Base-by-base conservation (phyloP, 64 coral and sea anemone species). In the Porites lutea region DNA sequence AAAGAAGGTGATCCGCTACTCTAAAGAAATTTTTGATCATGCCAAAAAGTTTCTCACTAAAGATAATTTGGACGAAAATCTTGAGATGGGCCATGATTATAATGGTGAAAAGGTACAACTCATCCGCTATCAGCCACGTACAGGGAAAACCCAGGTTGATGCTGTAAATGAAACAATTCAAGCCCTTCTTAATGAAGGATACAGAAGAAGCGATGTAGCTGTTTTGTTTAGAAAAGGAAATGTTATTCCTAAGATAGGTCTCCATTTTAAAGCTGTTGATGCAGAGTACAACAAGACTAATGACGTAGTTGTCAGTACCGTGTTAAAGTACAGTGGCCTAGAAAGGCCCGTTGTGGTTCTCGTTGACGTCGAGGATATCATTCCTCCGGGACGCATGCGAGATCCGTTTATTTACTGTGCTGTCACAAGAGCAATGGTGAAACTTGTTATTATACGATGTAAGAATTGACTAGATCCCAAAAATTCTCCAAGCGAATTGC, bases 341-440 rank as follows among this genome's bases (percentile, higher is more conserved):
- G 92, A 93, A 23, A 78, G 92, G 27, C 86, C 85, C 20, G 85
- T 93, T 0, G 76, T 93, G 5, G 55, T 93, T 43, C 53, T 93
- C 9, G 52, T 88, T 62, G 48, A 93, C 13, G 2, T 72, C 37
- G 14, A 53, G 6, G 47, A 12, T 23, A 0, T 19, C 0, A 1
- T 9, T 6, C 10, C 3, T 1, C 12, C 8, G 2, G 12, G 7
- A 50, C 46, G 80, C 7, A 52, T 6, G 2, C 3, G 1, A 3
- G 2, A 2, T 0, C 3, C 43, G 3, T 72, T 93, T 37, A 2
- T 82, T 48, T 93, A 89, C 52, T 49, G n/a, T 45, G 85, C 54
- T 19, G 14, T 47, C 0, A 93, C 92, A 20, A 58, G 92, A 8
- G 92, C 65, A 2, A 75, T 73, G 23, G 86, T 93, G 5, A 93